phyloP scores from a whole-genome alignment of 1,140 invertebrate genomes.

The Atta cephalotes region DNA sequence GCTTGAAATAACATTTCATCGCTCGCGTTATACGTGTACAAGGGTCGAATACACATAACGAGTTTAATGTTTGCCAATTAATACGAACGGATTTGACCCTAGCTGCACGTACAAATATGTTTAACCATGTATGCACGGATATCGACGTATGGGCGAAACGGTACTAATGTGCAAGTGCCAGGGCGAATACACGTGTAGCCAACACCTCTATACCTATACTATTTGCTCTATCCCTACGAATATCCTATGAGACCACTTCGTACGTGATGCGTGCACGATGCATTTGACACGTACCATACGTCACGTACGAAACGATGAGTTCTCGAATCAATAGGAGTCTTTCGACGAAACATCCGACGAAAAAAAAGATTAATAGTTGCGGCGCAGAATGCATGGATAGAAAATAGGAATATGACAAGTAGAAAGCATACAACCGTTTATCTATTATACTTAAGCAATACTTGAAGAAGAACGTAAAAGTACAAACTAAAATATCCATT shows the following conservation, averaged over 20 bases:
- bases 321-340: slow-evolving; percentile 64
- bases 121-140: slow-evolving; percentile 42
- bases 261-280: slow-evolving; percentile 68
- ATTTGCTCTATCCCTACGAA: slow-evolving; percentile 58
- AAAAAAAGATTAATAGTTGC: slow-evolving; percentile 1
- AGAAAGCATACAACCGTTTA: neutral
- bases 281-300: slow-evolving; percentile 75
- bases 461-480: neutral
- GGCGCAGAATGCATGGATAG: neutral
- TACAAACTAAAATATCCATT: neutral
- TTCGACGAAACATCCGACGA: neutral
- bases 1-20: slow-evolving; percentile 52
- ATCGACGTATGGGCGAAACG: slow-evolving; percentile 44
- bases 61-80: slow-evolving; percentile 65
- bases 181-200: slow-evolving; percentile 18
- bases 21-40: neutral
- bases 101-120: slow-evolving; percentile 57
- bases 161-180: slow-evolving; percentile 57
- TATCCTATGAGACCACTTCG: slow-evolving; percentile 71
- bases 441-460: neutral
- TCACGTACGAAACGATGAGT: slow-evolving; percentile 68
- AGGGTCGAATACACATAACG: slow-evolving; percentile 49
- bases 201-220: neutral
- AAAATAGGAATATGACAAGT: neutral
- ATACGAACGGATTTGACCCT: slow-evolving; percentile 60